These are phyloP conservation scores for Corythornis cristatus DNA, from an alignment of 2,113 vertebrate genomes.

Conservation along the genomic window DNA sequence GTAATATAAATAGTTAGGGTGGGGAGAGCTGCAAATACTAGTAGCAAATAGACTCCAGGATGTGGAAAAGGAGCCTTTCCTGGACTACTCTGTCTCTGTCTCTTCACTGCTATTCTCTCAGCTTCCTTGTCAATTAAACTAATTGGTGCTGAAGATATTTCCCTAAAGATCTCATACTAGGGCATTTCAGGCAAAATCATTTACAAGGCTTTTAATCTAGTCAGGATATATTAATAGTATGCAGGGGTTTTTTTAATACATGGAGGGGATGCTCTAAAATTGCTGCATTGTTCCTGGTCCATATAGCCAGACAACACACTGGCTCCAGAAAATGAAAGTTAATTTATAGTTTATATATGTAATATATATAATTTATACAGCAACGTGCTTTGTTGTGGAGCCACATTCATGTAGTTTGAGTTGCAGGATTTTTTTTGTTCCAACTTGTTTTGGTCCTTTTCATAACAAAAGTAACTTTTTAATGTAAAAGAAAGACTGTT, in stretches of 20 bases:
- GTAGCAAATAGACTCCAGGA: neutral
- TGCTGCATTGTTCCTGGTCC: constrained; percentile 42
- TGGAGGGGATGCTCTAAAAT: constrained; percentile 59
- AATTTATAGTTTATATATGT: constrained; percentile 38
- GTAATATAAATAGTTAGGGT: constrained; percentile 15
- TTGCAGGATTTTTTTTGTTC: neutral
- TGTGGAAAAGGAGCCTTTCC: constrained; percentile 19
- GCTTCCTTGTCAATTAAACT: constrained; percentile 77
- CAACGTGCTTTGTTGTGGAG: constrained; percentile 5
- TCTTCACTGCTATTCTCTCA: constrained; percentile 51
- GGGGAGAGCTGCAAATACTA: neutral
- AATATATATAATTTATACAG: constrained; percentile 47
- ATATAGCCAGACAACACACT: constrained; percentile 64
- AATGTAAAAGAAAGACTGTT: neutral
- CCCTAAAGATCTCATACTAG: constrained; percentile 67
- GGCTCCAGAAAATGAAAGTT: constrained; percentile 63
- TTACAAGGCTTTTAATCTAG: constrained; percentile 74
- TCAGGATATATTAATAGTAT: constrained; percentile 72
- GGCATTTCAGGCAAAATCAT: constrained; percentile 75
- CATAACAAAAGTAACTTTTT: neutral
- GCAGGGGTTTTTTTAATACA: constrained; percentile 17
- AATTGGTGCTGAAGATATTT: constrained; percentile 77
- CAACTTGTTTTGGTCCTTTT: constrained; percentile 4
- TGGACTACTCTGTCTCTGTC: constrained; percentile 39
- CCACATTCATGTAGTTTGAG: neutral